Evolutionary conservation across 2,888 invertebrate genomes (phyloP).

Genomic region (Phlogophora meticulosa): DNA sequence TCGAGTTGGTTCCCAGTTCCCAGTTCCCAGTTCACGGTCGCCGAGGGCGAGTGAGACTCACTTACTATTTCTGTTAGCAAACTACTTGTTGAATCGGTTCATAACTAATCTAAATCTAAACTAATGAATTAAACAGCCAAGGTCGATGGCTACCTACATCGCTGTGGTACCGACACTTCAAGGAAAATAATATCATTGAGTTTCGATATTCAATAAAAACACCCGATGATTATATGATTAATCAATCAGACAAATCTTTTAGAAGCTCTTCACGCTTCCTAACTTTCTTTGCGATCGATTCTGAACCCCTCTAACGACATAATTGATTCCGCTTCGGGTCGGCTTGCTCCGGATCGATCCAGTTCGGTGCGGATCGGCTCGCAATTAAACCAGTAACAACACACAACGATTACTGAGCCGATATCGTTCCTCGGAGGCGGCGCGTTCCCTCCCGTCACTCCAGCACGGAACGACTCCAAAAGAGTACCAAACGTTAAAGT

Average conservation of each 20-base stretch:
- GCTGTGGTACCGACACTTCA: background rate
- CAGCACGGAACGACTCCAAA: conserved; percentile 1
- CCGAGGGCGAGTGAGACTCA: conserved; percentile 19
- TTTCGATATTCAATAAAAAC: conserved; percentile 16
- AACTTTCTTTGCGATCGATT: conserved; percentile 34
- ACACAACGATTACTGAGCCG: conserved; percentile 36
- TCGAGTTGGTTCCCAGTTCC: conserved; percentile 8
- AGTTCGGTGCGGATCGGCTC: conserved; percentile 4
- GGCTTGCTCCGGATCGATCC: conserved; percentile 15
- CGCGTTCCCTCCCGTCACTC: conserved; percentile 1
- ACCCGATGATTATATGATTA: conserved; percentile 15
- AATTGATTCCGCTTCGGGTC: conserved; percentile 47
- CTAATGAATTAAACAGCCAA: background rate
- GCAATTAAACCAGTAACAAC: conserved; percentile 40
- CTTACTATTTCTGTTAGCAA: conserved; percentile 31
- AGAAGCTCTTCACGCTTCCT: conserved; percentile 1
- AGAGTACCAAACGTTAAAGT: conserved; percentile 8
- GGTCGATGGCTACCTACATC: background rate
- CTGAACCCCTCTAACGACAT: conserved; percentile 25
- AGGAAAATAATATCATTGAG: background rate
- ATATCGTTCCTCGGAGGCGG: conserved; percentile 21
- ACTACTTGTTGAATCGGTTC: conserved; percentile 44
- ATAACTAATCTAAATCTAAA: conserved; percentile 4
- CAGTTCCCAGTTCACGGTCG: conserved; percentile 17
- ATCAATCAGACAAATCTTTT: conserved; percentile 28